phyloP scores from a whole-genome alignment of 2,113 vertebrate species.

The Paralichthys olivaceus region DNA sequence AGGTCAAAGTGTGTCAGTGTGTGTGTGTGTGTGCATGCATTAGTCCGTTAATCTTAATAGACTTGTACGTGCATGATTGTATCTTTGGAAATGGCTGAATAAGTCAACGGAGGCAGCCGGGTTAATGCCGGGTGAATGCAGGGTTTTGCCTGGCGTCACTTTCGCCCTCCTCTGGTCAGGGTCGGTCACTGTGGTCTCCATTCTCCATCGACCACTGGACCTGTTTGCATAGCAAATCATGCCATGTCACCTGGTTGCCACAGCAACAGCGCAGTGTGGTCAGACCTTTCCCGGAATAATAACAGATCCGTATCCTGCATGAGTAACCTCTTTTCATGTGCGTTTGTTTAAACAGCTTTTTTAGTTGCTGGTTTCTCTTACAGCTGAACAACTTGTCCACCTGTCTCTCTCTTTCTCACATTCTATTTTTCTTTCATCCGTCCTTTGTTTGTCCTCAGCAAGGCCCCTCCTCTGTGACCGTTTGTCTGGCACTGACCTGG shows the following conservation, averaged over 20 bases:
- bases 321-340: slow-evolving; percentile 14
- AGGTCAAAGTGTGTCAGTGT: too few species aligned
- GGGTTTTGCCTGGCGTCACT: slow-evolving; percentile 21
- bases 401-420: background rate
- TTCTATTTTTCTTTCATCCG: slow-evolving; percentile 1
- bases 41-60: too few species aligned
- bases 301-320: slow-evolving; percentile 44
- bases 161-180: slow-evolving; percentile 12
- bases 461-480: background rate
- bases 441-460: background rate
- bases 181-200: background rate
- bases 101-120: background rate
- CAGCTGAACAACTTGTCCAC: background rate
- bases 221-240: slow-evolving; percentile 31
- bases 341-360: slow-evolving; percentile 4
- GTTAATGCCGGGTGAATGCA: background rate
- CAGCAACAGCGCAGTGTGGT: slow-evolving; percentile 27
- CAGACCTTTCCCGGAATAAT: slow-evolving; percentile 57
- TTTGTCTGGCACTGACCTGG: background rate
- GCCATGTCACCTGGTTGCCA: slow-evolving; percentile 64
- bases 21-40: too few species aligned
- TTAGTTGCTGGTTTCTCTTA: slow-evolving; percentile 5
- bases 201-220: background rate
- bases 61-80: slow-evolving; percentile 7
- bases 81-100: slow-evolving; percentile 13